phyloP scores from a whole-genome alignment of 2,113 vertebrate species.

The Regulus satrapa region DNA sequence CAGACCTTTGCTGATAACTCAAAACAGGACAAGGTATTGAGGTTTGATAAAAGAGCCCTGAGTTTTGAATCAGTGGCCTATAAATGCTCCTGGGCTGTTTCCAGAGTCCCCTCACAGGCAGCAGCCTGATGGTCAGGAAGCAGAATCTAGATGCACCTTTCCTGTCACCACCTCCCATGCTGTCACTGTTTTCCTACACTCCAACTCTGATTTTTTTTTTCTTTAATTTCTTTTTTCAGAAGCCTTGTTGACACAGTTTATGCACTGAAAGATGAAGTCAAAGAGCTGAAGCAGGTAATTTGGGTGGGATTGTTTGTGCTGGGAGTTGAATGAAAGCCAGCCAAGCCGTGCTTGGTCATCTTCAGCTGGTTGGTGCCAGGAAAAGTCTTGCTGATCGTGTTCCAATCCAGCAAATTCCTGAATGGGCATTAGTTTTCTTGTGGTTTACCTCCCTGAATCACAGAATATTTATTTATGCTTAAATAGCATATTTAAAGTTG shows the following conservation, averaged over 20 bases:
- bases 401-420: not conserved
- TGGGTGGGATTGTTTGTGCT: not conserved
- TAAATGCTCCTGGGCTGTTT: not conserved
- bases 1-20: not conserved
- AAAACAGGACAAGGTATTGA: not conserved
- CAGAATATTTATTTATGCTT: too few species aligned
- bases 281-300: conserved; percentile 93
- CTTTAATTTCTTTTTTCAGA: conserved; percentile 63
- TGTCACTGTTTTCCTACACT: not conserved
- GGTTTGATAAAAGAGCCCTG: not conserved
- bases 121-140: not conserved
- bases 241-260: conserved; percentile 98
- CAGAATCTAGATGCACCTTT: not conserved
- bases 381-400: not conserved
- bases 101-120: not conserved
- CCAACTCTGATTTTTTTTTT: not conserved
- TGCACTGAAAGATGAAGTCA: conserved; percentile 96
- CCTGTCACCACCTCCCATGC: not conserved
- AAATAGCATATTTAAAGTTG: too few species aligned
- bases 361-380: accelerated
- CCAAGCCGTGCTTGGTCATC: not conserved
- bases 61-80: not conserved
- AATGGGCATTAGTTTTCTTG: not conserved
- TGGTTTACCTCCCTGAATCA: not conserved
- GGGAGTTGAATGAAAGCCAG: not conserved